A percentile compares a stretch with the other conserved stretches of the same genome.
Conservation (phyloP, 2,797 vertebrate species). For the Cynopterus sphinx region DNA sequence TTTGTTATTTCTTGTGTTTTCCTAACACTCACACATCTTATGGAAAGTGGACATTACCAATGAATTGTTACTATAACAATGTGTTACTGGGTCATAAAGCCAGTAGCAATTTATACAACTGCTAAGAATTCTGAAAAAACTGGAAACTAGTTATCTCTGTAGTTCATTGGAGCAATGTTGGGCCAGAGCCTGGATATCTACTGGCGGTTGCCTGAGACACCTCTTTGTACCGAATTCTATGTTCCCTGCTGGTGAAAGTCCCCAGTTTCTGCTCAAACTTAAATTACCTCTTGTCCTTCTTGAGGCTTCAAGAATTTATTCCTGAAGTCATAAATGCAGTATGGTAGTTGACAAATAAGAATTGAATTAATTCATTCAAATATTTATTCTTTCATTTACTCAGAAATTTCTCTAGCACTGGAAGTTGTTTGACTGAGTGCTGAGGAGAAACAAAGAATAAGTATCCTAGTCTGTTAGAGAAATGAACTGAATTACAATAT, state of each 20-base stretch:
- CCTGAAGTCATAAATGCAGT: not conserved
- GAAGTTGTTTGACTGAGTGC: not conserved
- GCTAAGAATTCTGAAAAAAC: not conserved
- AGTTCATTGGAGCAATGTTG: not conserved
- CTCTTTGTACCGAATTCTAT: not conserved
- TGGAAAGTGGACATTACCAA: not conserved
- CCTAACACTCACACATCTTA: not conserved
- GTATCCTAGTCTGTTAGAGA: not conserved
- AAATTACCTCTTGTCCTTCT: not conserved
- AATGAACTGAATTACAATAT: not conserved
- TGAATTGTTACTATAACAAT: conserved; percentile 37
- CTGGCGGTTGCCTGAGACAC: not conserved
- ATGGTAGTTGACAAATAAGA: not conserved
- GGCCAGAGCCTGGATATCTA: not conserved
- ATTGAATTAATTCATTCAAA: conserved; percentile 9
- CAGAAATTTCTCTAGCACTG: not conserved
- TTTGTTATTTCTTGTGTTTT: conserved; percentile 45
- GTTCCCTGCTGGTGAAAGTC: not conserved
- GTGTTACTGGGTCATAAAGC: conserved; percentile 20
- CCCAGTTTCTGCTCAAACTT: not conserved
- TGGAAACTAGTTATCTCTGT: not conserved
- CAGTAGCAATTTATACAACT: not conserved
- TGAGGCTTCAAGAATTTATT: not conserved
- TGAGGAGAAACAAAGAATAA: not conserved
- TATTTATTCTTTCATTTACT: not conserved